Conservation (phyloP, 2,888 invertebrate genomes). For the Dryocosmus kuriphilus region DNA sequence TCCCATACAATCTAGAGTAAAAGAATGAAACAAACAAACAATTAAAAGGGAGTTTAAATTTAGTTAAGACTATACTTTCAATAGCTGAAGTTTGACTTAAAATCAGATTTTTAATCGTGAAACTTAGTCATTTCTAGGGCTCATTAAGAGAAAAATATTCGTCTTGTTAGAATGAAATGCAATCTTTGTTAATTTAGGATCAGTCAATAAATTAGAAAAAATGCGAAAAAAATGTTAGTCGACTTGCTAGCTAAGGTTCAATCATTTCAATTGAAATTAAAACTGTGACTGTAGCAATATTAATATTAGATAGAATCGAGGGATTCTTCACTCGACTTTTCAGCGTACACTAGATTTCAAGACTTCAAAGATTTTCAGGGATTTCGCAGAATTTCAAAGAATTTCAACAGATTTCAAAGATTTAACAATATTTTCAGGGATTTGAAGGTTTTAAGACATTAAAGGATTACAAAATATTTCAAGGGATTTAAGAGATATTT, state of each 20-base stretch:
- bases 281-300: not conserved
- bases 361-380: no score
- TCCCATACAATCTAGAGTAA: slow-evolving; percentile 93
- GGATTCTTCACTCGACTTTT: no score
- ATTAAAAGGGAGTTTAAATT: not conserved
- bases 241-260: not conserved
- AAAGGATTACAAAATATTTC: no score
- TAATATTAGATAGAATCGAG: not conserved
- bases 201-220: not conserved
- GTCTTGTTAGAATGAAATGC: not conserved
- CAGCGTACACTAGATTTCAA: no score
- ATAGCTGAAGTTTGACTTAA: not conserved
- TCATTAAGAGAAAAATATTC: slow-evolving; percentile 22
- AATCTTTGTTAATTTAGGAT: not conserved
- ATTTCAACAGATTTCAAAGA: no score
- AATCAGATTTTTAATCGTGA: slow-evolving; percentile 2
- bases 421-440: no score
- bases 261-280: not conserved
- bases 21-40: slow-evolving; percentile 16
- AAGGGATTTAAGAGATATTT: no score
- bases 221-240: slow-evolving; percentile 1
- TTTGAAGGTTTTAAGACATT: no score
- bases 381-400: no score
- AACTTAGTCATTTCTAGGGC: slow-evolving; percentile 26
- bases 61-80: not conserved